Evolutionary conservation across 2,888 invertebrate genomes (phyloP).

Genomic region (Ditula angustiorana): DNA sequence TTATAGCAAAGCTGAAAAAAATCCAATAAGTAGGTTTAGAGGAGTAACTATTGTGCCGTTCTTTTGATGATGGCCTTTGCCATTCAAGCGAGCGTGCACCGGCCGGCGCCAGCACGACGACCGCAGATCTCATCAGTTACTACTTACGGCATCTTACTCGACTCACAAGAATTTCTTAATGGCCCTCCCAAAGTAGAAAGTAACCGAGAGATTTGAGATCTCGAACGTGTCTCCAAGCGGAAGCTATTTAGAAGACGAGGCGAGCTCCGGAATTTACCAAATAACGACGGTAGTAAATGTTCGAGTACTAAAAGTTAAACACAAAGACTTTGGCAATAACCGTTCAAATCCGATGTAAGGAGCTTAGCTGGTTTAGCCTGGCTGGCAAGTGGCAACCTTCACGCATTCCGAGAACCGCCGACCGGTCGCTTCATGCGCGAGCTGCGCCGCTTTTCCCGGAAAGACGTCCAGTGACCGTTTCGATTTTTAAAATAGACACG

Average conservation of each 20-base stretch:
- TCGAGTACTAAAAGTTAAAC: slow-evolving; percentile 47
- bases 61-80: slow-evolving; percentile 47
- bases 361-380: no score
- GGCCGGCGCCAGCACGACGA: slow-evolving; percentile 43
- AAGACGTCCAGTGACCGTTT: slow-evolving; percentile 66
- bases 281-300: slow-evolving; percentile 56
- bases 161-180: slow-evolving; percentile 57
- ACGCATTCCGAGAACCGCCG: slow-evolving; percentile 71
- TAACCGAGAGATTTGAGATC: slow-evolving; percentile 52
- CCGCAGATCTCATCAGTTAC: slow-evolving; percentile 35
- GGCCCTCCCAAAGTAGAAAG: slow-evolving; percentile 52
- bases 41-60: background rate
- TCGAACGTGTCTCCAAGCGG: slow-evolving; percentile 44
- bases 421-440: slow-evolving; percentile 56
- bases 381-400: slow-evolving; percentile 66
- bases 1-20: no score
- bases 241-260: slow-evolving; percentile 15
- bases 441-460: slow-evolving; percentile 65
- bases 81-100: slow-evolving; percentile 15
- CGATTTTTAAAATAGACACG: slow-evolving; percentile 79
- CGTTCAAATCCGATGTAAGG: slow-evolving; percentile 66
- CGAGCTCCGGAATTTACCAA: slow-evolving; percentile 41
- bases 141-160: slow-evolving; percentile 39
- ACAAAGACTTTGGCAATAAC: slow-evolving; percentile 71
- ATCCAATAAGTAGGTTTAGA: no score